Evolutionary conservation across 2,797 vertebrate species (phyloP), one percentile per base, ranked within the genome.

Genomic region (Scomberomorus guttatus): DNA sequence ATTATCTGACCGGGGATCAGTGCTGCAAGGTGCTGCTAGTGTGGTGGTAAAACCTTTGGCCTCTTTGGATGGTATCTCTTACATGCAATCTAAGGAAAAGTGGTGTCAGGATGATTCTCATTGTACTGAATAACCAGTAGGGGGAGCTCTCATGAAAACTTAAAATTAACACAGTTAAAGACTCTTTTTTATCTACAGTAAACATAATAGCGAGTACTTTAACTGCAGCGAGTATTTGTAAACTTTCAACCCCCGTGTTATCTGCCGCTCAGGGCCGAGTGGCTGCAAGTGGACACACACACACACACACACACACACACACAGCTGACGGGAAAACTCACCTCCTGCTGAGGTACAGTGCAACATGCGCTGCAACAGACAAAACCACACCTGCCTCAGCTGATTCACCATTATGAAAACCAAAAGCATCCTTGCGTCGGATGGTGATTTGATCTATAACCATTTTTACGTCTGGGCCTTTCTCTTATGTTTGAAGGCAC

Each of bases 211-310:
- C 1, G 6, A 54, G n/a, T 25, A 34, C 32, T 18, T 34, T 7
- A 48, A 29, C 57, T 34, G 42, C 3, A 17, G 27, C 17, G 61
- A 63, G 15, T 32, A 14, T 72, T 44, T 62, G 34, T 75, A 80
- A 85, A 77, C 65, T 69, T 66, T 77, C 3, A 2, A 71, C 50
- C 34, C 48, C 7, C 0, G 3, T 25, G 17, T 81, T 68, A 82
- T 73, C 72, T 75, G 34, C 52, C 3, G 22, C 60, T 81, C 79
- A 76, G 67, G 80, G 85, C 72, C 68, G 15, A n/a, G n/a, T n/a
- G n/a, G n/a, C n/a, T n/a, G n/a, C n/a, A n/a, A n/a, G n/a, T n/a
- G n/a, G n/a, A n/a, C n/a, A n/a, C n/a, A n/a, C n/a, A n/a, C n/a
- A n/a, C n/a, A 37, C 64, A 76, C 55, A 77, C 42, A 72, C 68